phyloP scores from a whole-genome alignment of 2,113 vertebrate species.

The Embiotoca jacksoni region DNA sequence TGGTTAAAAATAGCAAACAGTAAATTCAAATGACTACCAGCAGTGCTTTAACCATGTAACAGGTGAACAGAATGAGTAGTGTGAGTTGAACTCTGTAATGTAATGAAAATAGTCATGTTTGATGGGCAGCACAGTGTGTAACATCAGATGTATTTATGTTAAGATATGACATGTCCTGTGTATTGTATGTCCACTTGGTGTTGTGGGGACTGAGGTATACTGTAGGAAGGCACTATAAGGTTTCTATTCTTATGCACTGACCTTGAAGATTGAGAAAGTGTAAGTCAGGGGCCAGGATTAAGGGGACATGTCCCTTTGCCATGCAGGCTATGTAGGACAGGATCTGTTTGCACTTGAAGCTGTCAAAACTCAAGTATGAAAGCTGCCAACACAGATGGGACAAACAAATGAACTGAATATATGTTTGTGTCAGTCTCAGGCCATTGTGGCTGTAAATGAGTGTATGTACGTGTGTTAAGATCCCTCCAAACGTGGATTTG shows the following conservation, averaged over 20 bases:
- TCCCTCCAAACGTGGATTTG: too few relatives aligned
- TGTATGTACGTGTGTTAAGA: neutral
- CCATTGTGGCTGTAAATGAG: neutral
- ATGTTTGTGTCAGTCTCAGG: conserved; percentile 11
- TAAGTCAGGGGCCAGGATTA: conserved; percentile 45
- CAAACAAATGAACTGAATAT: conserved; percentile 21
- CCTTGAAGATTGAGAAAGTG: conserved; percentile 62
- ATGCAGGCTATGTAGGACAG: conserved; percentile 33
- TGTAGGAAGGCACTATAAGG: conserved; percentile 2
- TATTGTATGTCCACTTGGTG: neutral
- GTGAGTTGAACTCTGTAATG: too few relatives aligned
- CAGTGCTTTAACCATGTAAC: too few relatives aligned
- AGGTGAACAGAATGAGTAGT: too few relatives aligned
- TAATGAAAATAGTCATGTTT: too few relatives aligned
- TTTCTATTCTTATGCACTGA: conserved; percentile 51
- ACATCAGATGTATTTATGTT: too few relatives aligned
- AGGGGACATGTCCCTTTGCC: conserved; percentile 32
- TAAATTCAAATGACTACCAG: too few relatives aligned
- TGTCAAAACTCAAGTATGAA: conserved; percentile 59
- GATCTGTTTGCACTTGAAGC: conserved; percentile 58
- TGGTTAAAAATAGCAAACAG: too few relatives aligned
- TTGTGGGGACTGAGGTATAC: conserved; percentile 11
- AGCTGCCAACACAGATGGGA: conserved; percentile 27
- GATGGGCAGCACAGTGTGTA: too few relatives aligned
- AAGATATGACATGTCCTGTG: neutral